phyloP scores from a whole-genome alignment of 2,797 vertebrate genomes.

The Australoheros facetus region DNA sequence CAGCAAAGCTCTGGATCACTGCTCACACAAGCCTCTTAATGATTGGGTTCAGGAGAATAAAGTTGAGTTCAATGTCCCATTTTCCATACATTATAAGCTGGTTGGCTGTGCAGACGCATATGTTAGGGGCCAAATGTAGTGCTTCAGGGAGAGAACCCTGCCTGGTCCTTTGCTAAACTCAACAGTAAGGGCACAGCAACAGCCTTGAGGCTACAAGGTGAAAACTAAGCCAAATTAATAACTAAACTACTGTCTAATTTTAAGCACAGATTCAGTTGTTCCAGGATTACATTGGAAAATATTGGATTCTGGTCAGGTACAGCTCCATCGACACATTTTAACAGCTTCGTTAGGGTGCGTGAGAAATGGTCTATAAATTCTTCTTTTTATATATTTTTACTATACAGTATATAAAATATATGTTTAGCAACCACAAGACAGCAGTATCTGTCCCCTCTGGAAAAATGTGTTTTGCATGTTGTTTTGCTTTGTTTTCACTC shows the following conservation, averaged over 20 bases:
- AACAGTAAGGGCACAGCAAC: constrained; percentile 33
- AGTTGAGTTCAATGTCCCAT: constrained; percentile 54
- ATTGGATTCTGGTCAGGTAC: not conserved
- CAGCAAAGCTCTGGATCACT: constrained; percentile 49
- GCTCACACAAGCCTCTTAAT: constrained; percentile 61
- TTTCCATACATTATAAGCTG: constrained; percentile 70
- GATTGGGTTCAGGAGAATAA: constrained; percentile 49
- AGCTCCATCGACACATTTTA: not conserved
- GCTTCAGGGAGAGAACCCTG: constrained; percentile 49
- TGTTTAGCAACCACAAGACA: not conserved
- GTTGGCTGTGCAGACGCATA: constrained; percentile 77
- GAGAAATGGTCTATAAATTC: not conserved
- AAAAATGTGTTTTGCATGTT: not conserved
- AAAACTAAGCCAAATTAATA: constrained; percentile 60
- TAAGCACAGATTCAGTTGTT: constrained; percentile 18
- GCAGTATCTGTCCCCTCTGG: not conserved
- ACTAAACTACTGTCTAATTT: constrained; percentile 38
- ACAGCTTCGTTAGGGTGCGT: not conserved
- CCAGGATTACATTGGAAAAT: not conserved
- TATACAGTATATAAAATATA: not conserved
- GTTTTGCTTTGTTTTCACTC: not conserved
- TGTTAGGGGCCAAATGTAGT: constrained; percentile 58
- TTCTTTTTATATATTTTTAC: not conserved
- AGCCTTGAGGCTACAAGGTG: constrained; percentile 40
- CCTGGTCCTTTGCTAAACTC: constrained; percentile 42